phyloP scores from a whole-genome alignment of 2,888 invertebrate species.

The Mayetiola destructor region DNA sequence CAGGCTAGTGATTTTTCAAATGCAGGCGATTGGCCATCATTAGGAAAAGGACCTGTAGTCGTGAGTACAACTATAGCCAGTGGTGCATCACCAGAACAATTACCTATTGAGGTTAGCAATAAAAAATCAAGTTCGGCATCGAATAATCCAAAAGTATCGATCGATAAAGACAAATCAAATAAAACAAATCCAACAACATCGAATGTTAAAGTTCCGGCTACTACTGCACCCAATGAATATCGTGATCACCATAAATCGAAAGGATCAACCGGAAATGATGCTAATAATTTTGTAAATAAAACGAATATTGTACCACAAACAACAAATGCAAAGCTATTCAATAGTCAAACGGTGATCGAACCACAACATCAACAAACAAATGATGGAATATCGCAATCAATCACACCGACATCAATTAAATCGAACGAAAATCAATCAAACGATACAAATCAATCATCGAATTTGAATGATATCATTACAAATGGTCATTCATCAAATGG shows the following conservation, averaged over 20 bases:
- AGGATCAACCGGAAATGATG: too few relatives aligned
- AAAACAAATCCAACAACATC: conserved; percentile 3
- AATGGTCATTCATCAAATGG: conserved; percentile 19
- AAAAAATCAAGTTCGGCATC: conserved; percentile 1
- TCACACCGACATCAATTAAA: background rate
- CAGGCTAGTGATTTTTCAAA: conserved; percentile 79
- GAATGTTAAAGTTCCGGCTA: too few relatives aligned
- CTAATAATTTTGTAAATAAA: conserved; percentile 1
- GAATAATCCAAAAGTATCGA: background rate
- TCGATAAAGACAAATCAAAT: too few relatives aligned
- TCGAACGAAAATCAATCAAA: background rate
- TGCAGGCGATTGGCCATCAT: conserved; percentile 83
- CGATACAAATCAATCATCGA: conserved; percentile 20
- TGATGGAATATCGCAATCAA: conserved; percentile 8
- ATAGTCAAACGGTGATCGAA: background rate
- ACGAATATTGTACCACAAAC: background rate
- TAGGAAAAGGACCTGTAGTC: conserved; percentile 48
- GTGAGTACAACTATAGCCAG: conserved; percentile 18
- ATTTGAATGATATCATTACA: conserved; percentile 22
- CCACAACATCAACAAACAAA: background rate
- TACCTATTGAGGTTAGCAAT: background rate
- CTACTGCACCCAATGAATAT: too few relatives aligned
- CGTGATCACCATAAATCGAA: too few relatives aligned
- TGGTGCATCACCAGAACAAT: conserved; percentile 2
- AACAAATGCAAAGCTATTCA: background rate